Conservation (phyloP, 2,888 invertebrate genomes). For the Anaspis maculata region DNA sequence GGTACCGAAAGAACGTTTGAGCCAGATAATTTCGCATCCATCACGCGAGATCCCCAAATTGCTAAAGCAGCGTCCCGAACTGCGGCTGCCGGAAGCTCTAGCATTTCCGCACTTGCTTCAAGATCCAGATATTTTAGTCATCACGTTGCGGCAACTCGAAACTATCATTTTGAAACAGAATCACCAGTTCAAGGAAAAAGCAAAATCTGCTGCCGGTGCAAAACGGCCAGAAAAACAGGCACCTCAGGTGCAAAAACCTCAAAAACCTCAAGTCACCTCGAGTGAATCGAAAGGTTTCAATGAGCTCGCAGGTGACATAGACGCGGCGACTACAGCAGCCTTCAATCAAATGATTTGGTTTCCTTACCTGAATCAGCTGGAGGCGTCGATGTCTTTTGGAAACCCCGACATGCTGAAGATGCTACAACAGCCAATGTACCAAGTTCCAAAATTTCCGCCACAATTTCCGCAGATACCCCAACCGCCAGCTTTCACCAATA, state of each 20-base stretch:
- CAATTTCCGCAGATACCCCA: slow-evolving; percentile 34
- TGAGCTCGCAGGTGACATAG: slow-evolving; percentile 54
- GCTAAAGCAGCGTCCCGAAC: slow-evolving; percentile 61
- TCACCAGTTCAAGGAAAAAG: slow-evolving; percentile 26
- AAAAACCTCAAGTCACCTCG: not conserved
- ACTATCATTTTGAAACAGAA: slow-evolving; percentile 51
- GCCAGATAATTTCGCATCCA: slow-evolving; percentile 62
- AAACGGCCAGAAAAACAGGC: slow-evolving; percentile 11
- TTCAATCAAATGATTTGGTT: slow-evolving; percentile 69
- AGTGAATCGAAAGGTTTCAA: slow-evolving; percentile 17
- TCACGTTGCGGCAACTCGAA: slow-evolving; percentile 67
- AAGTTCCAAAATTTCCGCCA: slow-evolving; percentile 42
- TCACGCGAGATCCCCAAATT: slow-evolving; percentile 70
- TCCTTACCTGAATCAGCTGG: slow-evolving; percentile 58
- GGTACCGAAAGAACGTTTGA: slow-evolving; percentile 68
- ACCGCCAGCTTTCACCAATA: slow-evolving; percentile 47
- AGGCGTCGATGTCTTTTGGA: slow-evolving; percentile 49
- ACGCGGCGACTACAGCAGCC: slow-evolving; percentile 60
- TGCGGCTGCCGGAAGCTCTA: slow-evolving; percentile 65
- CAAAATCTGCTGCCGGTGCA: no score
- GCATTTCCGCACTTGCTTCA: slow-evolving; percentile 63
- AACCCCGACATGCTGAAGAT: slow-evolving; percentile 52
- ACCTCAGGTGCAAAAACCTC: not conserved
- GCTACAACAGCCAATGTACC: slow-evolving; percentile 42
- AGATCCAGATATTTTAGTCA: slow-evolving; percentile 70